phyloP scores from a whole-genome alignment of 2,797 vertebrate species.

The Odontamblyopus lacepedii region DNA sequence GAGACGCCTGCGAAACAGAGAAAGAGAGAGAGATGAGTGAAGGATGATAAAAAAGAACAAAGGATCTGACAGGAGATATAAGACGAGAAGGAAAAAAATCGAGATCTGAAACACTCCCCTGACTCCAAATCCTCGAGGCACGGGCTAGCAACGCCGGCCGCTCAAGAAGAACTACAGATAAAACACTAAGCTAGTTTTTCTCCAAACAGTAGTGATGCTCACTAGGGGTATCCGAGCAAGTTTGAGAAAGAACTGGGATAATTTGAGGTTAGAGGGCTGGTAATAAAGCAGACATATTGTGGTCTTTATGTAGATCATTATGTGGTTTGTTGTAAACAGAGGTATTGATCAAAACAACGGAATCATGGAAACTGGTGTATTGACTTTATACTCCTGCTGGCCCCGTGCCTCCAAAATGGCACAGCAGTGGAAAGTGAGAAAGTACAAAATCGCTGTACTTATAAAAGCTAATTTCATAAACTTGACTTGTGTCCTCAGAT shows the following conservation, averaged over 20 bases:
- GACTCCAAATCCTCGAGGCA: constrained; percentile 38
- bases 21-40: constrained; percentile 18
- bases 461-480: no score
- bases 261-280: neutral
- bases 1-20: neutral
- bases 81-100: constrained; percentile 37
- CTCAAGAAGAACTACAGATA: constrained; percentile 1
- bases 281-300: no score
- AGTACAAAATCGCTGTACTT: no score
- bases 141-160: constrained; percentile 2
- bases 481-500: no score
- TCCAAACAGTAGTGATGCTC: neutral
- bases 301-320: no score
- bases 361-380: no score
- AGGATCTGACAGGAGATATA: constrained; percentile 32
- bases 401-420: no score
- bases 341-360: no score
- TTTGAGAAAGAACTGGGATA: constrained; percentile 10
- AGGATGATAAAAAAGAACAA: constrained; percentile 41
- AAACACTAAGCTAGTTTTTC: neutral
- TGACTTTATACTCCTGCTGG: no score
- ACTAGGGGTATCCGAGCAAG: neutral
- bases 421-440: no score
- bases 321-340: no score
- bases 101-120: constrained; percentile 37